Conservation (phyloP, 2,888 invertebrate species). For the Spisula solida region DNA sequence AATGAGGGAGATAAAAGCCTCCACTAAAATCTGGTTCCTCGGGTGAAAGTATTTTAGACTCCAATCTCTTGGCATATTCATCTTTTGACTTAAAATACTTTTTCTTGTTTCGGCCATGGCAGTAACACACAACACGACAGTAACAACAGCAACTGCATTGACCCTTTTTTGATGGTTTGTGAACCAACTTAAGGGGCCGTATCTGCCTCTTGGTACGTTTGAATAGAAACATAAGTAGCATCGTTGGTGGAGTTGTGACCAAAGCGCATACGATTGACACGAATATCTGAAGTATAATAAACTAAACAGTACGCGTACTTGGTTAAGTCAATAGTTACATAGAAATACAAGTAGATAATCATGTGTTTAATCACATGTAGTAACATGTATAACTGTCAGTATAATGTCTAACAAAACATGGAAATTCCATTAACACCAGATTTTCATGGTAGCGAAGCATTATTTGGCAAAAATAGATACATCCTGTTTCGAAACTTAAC, state of each 20-base stretch:
- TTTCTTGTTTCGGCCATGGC: neutral
- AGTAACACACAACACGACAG: neutral
- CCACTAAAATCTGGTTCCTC: constrained; percentile 38
- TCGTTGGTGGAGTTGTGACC: constrained; percentile 72
- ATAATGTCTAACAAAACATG: too few relatives aligned
- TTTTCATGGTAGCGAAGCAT: too few relatives aligned
- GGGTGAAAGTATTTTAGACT: constrained; percentile 1
- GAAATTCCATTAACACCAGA: too few relatives aligned
- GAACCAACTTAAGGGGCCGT: neutral
- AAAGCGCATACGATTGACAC: constrained; percentile 72
- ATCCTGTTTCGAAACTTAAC: too few relatives aligned
- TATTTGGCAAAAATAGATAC: too few relatives aligned
- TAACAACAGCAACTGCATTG: neutral
- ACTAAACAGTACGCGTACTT: neutral
- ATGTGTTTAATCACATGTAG: too few relatives aligned
- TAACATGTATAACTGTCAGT: too few relatives aligned
- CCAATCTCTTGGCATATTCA: neutral
- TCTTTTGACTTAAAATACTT: neutral
- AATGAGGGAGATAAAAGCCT: constrained; percentile 23
- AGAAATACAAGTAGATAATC: too few relatives aligned
- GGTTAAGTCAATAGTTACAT: too few relatives aligned
- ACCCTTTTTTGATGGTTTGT: neutral
- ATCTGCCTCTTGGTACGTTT: constrained; percentile 39
- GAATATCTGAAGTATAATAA: constrained; percentile 61
- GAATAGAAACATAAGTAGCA: constrained; percentile 72